Evolutionary conservation across 2,888 invertebrate genomes (phyloP).

Genomic region (Drosophila phalerata): DNA sequence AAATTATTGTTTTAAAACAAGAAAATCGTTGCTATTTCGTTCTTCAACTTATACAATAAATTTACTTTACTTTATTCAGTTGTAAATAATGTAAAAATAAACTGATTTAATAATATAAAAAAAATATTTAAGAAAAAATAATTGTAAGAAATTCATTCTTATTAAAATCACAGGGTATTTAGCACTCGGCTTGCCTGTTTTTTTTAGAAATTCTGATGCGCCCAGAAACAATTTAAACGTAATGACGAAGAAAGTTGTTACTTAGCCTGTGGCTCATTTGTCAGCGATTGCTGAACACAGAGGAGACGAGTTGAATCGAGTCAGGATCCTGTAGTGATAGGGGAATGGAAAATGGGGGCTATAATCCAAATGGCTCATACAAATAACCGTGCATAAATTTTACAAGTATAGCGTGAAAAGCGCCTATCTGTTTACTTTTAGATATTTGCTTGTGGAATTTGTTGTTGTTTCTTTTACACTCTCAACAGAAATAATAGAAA

Average conservation of each 20-base stretch:
- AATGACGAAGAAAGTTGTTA: slow-evolving; percentile 81
- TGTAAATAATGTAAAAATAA: too few relatives aligned
- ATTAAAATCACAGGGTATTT: slow-evolving; percentile 5
- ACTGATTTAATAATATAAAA: neutral
- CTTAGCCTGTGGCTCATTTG: slow-evolving; percentile 81
- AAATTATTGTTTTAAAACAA: too few relatives aligned
- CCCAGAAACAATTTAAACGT: slow-evolving; percentile 76
- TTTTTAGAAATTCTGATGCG: slow-evolving; percentile 36
- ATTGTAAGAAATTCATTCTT: neutral
- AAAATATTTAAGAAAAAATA: neutral
- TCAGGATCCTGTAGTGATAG: neutral
- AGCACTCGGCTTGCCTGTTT: neutral
- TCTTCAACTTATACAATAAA: too few relatives aligned
- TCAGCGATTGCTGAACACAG: slow-evolving; percentile 69
- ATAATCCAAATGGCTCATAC: slow-evolving; percentile 65
- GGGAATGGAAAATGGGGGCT: slow-evolving; percentile 5
- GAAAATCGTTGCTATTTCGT: too few relatives aligned
- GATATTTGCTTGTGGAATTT: slow-evolving; percentile 55
- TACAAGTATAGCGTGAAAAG: slow-evolving; percentile 63
- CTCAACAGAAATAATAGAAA: slow-evolving; percentile 13
- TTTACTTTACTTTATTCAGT: too few relatives aligned
- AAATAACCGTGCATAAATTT: slow-evolving; percentile 76
- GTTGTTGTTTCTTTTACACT: slow-evolving; percentile 23
- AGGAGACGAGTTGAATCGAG: slow-evolving; percentile 5
- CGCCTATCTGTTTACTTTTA: slow-evolving; percentile 50